A percentile compares a stretch with the other conserved stretches of the same genome.
Evolutionary conservation across 2,797 vertebrate genomes (phyloP).

Genomic region (Pseudochromis fuscus): DNA sequence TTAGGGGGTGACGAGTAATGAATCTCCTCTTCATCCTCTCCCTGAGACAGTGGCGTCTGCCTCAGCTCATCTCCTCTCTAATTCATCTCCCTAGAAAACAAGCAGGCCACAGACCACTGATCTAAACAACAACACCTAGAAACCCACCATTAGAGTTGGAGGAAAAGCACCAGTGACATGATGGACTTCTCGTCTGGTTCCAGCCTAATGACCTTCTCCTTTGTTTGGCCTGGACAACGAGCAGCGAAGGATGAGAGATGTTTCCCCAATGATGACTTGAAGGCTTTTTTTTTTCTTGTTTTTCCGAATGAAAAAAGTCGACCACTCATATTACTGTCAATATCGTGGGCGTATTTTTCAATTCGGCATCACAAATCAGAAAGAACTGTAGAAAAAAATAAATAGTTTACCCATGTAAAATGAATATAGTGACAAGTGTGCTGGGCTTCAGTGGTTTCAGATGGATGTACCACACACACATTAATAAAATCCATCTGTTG

Average conservation of each 20-base stretch:
- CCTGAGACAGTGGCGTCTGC: conserved; percentile 75
- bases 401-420: neutral
- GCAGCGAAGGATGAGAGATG: neutral
- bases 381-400: neutral
- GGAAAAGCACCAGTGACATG: conserved; percentile 60
- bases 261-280: conserved; percentile 13
- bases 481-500: neutral
- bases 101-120: conserved; percentile 57
- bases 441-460: neutral
- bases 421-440: neutral
- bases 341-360: neutral
- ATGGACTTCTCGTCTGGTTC: conserved; percentile 50
- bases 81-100: conserved; percentile 83
- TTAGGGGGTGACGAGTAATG: conserved; percentile 68
- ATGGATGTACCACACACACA: neutral
- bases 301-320: neutral
- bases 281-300: neutral
- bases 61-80: conserved; percentile 70
- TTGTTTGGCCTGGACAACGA: conserved; percentile 30
- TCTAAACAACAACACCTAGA: conserved; percentile 54
- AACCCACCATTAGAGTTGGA: conserved; percentile 54
- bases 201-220: conserved; percentile 46
- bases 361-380: no score
- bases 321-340: neutral
- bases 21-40: conserved; percentile 81